Base-by-base conservation (phyloP, 2,888 invertebrate species). In the Luperina nickerlii region DNA sequence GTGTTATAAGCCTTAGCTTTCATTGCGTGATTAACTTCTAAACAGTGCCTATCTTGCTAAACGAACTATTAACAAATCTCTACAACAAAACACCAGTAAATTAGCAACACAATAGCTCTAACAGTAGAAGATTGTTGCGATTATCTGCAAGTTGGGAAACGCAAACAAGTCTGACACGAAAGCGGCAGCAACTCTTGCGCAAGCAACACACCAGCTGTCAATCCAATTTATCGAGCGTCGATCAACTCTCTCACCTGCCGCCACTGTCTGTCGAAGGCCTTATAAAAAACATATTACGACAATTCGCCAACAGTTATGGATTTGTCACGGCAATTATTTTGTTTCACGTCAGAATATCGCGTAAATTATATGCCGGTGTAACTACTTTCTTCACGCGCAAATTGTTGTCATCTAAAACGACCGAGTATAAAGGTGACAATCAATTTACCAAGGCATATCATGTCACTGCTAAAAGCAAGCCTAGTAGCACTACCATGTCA, bases 191-290 rank as follows among this genome's bases (percentile, higher is more conserved):
- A 82, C 80, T 91, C 89, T 91, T 90, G 88, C 86, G 83, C 90
- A 92, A 91, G 88, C 87, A 88, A 62, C 86, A 89, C 88, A 89
- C 87, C 89, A 90, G 89, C 92, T 91, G 94, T 94, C 94, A 93
- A 91, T 93, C 90, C 89, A 92, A 92, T 93, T 94, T 93, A 94
- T 92, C 93, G 89, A 90, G 84, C 79, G 90, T 90, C 92, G 89
- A 92, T 94, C 93, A 93, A 85, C 79, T 82, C 89, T 88, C 90
- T 91, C 92, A 91, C 91, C 91, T 91, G 91, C 93, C 90, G 90
- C 92, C 91, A 92, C 92, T 87, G 90, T 90, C 91, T 93, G 91
- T 91, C 91, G 87, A 91, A 91, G 82, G 85, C 84, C 75, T 88
- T 87, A 87, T 79, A 88, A 87, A 85, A 84, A 84, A 78, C 65